A percentile compares a stretch with the other conserved stretches of the same genome.
phyloP scores from a whole-genome alignment of 2,888 invertebrate genomes.

The Andrena dorsata region DNA sequence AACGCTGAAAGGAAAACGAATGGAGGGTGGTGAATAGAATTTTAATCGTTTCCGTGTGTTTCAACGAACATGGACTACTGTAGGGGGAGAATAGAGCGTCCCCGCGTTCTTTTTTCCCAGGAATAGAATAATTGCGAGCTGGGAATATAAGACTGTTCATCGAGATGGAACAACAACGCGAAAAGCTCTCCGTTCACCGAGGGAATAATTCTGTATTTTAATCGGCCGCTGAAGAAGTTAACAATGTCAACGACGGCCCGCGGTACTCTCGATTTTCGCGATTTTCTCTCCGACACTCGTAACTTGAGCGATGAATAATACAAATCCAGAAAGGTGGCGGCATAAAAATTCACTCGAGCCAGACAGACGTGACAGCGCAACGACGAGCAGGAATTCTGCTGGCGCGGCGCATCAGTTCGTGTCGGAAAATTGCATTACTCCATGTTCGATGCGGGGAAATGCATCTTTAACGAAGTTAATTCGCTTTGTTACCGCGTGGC shows the following conservation, averaged over 20 bases:
- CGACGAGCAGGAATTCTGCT: conserved; percentile 12
- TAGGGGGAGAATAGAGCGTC: not conserved
- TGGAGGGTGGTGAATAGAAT: conserved; percentile 18
- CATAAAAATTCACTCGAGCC: conserved; percentile 29
- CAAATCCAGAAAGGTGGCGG: conserved; percentile 31
- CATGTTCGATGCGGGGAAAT: conserved; percentile 7
- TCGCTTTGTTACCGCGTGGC: not conserved
- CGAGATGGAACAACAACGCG: conserved; percentile 16
- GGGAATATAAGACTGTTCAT: conserved; percentile 5
- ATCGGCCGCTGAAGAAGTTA: conserved; percentile 36
- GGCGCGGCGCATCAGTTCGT: conserved; percentile 11
- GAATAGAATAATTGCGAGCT: conserved; percentile 23
- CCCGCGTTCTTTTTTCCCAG: not conserved
- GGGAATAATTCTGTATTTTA: conserved; percentile 44
- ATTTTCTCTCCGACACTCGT: conserved; percentile 10
- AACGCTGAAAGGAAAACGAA: conserved; percentile 4
- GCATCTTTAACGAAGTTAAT: conserved; percentile 30
- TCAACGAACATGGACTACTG: not conserved
- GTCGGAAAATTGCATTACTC: conserved; percentile 28
- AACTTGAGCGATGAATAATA: conserved; percentile 52
- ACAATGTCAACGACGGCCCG: conserved; percentile 9
- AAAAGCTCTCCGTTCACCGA: not conserved
- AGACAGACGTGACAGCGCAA: conserved; percentile 4
- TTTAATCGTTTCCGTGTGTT: conserved; percentile 28
- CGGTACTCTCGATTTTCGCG: conserved; percentile 14